Conservation (phyloP, 2,113 vertebrate species). For the Anarhynchus alexandrinus region DNA sequence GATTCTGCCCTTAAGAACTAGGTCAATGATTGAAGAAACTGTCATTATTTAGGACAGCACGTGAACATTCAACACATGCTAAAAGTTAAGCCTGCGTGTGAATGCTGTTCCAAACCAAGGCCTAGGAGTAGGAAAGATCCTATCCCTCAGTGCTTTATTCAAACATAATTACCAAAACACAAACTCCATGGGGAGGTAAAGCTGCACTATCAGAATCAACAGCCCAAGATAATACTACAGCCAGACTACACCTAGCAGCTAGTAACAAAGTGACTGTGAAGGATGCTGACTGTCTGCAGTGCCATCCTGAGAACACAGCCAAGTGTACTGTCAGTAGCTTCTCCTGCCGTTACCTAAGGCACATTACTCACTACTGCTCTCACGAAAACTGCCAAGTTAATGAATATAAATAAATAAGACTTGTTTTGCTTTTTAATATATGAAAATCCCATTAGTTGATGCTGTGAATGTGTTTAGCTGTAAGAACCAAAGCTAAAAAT, state of each 20-base stretch:
- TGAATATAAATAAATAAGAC: background rate
- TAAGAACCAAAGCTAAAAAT: background rate
- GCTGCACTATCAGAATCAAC: background rate
- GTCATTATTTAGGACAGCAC: background rate
- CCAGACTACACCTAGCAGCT: background rate
- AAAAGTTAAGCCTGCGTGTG: background rate
- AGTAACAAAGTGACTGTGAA: background rate
- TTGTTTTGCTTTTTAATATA: background rate
- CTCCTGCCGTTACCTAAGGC: background rate
- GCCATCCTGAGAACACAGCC: background rate
- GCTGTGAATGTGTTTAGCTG: background rate
- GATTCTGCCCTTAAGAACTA: background rate
- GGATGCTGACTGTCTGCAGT: background rate
- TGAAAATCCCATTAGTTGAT: background rate
- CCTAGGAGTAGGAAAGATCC: background rate
- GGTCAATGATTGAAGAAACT: background rate
- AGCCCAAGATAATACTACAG: background rate
- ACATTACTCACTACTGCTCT: background rate
- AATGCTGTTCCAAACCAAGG: background rate
- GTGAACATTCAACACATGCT: background rate
- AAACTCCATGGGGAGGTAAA: accelerated
- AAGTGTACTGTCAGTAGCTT: background rate
- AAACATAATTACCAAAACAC: background rate
- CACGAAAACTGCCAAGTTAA: background rate
- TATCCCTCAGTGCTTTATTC: background rate